phyloP scores from a whole-genome alignment of 2,888 invertebrate genomes.

The Eupithecia abbreviata region DNA sequence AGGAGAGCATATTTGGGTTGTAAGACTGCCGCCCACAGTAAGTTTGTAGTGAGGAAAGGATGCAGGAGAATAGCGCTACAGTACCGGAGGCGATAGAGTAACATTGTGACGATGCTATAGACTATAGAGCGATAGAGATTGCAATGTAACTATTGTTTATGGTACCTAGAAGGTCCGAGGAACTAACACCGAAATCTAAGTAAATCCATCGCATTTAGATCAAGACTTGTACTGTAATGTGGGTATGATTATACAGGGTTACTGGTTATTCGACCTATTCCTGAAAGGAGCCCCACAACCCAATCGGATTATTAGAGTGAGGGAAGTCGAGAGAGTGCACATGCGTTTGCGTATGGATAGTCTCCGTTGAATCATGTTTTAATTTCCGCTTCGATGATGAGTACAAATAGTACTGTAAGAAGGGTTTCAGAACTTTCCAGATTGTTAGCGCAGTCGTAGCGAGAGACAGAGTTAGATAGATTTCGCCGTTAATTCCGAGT shows the following conservation, averaged over 20 bases:
- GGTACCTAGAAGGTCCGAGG: background rate
- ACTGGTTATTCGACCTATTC: too few relatives aligned
- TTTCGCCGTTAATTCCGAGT: conserved; percentile 4
- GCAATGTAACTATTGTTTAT: conserved; percentile 10
- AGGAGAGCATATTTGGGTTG: conserved; percentile 83
- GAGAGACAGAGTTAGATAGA: background rate
- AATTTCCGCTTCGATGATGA: background rate
- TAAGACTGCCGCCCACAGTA: conserved; percentile 84
- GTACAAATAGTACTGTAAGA: background rate
- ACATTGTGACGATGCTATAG: conserved; percentile 40
- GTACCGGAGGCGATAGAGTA: conserved; percentile 36
- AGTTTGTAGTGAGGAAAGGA: conserved; percentile 68
- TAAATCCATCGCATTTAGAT: background rate
- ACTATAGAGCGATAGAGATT: conserved; percentile 48
- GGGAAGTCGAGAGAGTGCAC: background rate
- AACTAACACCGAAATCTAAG: background rate
- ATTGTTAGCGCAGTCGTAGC: background rate
- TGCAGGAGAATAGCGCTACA: conserved; percentile 48
- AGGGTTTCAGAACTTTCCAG: background rate
- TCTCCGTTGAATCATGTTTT: background rate
- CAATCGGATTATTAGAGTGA: background rate
- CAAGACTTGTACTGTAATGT: too few relatives aligned
- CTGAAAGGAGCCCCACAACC: too few relatives aligned
- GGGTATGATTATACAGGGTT: too few relatives aligned
- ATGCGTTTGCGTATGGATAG: background rate